These are phyloP conservation scores for Mobula hypostoma DNA, from an alignment of 2,113 vertebrate species.

Conservation along the genomic window DNA sequence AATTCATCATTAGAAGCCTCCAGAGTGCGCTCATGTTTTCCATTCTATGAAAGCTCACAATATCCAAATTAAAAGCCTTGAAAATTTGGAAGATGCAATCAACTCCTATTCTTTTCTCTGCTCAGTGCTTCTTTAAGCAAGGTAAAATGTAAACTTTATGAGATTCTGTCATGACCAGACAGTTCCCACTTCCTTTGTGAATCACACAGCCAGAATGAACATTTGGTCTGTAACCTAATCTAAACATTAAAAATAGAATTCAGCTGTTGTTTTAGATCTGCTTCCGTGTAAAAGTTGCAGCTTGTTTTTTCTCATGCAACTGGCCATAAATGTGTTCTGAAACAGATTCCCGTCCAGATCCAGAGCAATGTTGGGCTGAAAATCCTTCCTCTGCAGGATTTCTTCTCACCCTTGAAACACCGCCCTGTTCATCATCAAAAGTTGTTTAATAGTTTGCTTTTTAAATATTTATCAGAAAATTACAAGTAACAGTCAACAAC, in stretches of 20 bases:
- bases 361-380: background rate
- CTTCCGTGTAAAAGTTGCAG: background rate
- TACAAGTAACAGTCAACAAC: background rate
- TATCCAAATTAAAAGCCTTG: too few relatives aligned
- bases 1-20: background rate
- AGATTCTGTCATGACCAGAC: background rate
- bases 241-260: background rate
- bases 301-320: background rate
- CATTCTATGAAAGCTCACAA: background rate
- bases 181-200: background rate
- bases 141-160: background rate
- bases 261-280: too few relatives aligned
- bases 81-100: background rate
- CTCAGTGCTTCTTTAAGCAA: background rate
- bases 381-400: background rate
- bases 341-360: background rate
- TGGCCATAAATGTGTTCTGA: background rate
- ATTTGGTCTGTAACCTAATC: background rate
- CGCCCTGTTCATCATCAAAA: background rate
- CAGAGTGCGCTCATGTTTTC: background rate
- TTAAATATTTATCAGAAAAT: background rate
- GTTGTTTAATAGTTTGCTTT: background rate
- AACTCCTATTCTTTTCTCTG: background rate
- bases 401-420: background rate
- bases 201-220: background rate